Evolutionary conservation across 2,888 invertebrate species (phyloP).

Genomic region (Germaria angustata): DNA sequence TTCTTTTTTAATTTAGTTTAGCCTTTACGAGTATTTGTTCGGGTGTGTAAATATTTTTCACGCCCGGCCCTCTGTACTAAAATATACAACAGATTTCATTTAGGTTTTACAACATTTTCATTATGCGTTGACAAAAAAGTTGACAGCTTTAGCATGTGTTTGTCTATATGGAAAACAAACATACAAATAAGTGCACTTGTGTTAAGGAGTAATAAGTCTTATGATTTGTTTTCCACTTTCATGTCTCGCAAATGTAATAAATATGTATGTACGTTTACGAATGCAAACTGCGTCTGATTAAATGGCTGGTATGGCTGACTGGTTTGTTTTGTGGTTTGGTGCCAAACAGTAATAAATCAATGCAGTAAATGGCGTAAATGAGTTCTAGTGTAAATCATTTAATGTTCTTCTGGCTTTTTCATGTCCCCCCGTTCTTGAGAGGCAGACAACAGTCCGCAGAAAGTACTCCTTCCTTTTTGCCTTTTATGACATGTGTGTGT

Average conservation of each 20-base stretch:
- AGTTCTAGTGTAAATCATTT: constrained; percentile 70
- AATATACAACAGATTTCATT: constrained; percentile 34
- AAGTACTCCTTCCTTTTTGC: not conserved
- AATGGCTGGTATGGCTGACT: constrained; percentile 27
- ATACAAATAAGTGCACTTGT: not conserved
- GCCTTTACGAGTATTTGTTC: not conserved
- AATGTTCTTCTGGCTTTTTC: constrained; percentile 45
- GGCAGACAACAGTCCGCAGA: constrained; percentile 4
- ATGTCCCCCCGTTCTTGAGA: not conserved
- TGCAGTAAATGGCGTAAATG: constrained; percentile 70
- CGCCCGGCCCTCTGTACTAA: not conserved
- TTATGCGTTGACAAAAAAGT: constrained; percentile 66
- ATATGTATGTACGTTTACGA: constrained; percentile 27
- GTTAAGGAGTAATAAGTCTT: constrained; percentile 21
- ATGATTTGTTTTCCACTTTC: constrained; percentile 45
- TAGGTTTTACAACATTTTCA: constrained; percentile 63
- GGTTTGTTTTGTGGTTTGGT: constrained; percentile 57
- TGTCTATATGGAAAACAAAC: not conserved
- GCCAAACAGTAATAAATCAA: constrained; percentile 69
- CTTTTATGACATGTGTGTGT: constrained; percentile 32
- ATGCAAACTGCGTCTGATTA: constrained; percentile 13
- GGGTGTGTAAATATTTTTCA: not conserved
- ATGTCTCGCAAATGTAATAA: constrained; percentile 26
- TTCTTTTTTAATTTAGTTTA: not conserved
- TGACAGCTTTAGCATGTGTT: constrained; percentile 53